A percentile compares a stretch with the other conserved stretches of the same genome.
Conservation (phyloP, 2,888 invertebrate species). For the Ophioninae sp. region DNA sequence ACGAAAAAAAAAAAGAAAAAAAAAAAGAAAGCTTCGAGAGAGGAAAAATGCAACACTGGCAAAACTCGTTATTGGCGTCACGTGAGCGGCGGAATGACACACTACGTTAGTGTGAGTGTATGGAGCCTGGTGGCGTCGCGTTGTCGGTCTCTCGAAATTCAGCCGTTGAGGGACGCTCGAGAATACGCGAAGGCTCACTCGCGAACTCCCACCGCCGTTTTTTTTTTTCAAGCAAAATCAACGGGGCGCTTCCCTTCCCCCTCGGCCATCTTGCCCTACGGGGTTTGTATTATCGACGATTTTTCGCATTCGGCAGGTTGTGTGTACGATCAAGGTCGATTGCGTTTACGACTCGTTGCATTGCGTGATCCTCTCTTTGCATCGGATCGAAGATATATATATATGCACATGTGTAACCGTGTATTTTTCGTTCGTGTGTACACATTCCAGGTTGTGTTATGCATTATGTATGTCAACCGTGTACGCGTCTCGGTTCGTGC, state of each 20-base stretch:
- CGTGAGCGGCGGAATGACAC: conserved; percentile 31
- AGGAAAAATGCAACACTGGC: conserved; percentile 34
- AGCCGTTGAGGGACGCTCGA: conserved; percentile 55
- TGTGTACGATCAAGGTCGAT: conserved; percentile 66
- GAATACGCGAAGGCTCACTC: conserved; percentile 33
- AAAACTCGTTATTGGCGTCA: conserved; percentile 65
- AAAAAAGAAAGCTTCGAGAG: conserved; percentile 19
- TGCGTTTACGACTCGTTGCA: conserved; percentile 60
- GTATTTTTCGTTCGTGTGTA: conserved; percentile 10
- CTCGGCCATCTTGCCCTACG: background rate
- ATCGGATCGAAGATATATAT: background rate
- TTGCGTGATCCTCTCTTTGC: conserved; percentile 57
- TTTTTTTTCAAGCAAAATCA: conserved; percentile 7
- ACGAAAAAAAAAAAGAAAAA: conserved; percentile 24
- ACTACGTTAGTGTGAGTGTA: background rate
- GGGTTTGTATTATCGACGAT: conserved; percentile 61
- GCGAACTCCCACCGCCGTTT: background rate
- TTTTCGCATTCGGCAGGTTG: conserved; percentile 65
- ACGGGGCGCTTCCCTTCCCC: conserved; percentile 41
- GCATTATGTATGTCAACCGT: conserved; percentile 25
- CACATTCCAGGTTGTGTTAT: conserved; percentile 26
- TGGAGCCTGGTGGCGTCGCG: conserved; percentile 29
- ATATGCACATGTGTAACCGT: background rate
- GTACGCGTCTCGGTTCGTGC: background rate
- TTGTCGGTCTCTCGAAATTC: conserved; percentile 56